Base-by-base conservation (phyloP, 2,797 vertebrate genomes). In the Intellagama lesueurii region DNA sequence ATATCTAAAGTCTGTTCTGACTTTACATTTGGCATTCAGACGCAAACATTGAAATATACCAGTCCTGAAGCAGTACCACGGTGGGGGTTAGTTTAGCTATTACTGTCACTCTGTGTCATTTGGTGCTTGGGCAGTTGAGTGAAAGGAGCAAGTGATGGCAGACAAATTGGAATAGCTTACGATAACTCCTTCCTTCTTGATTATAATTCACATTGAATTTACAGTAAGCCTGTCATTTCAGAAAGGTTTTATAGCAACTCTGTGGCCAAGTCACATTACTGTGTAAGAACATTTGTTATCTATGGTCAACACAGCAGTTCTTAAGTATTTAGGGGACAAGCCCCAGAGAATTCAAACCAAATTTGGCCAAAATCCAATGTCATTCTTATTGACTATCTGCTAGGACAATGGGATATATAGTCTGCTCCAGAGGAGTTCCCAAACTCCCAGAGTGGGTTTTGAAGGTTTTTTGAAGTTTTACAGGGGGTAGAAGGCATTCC, bases 21-120 rank as follows among this genome's bases (percentile, higher is more conserved):
- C 11, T 75, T 87, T 81, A 22, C 44, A 72, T 73, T 22, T 64
- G 47, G 52, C 80, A 87, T 87, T 87, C 49, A 60, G 68, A 81
- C 40, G 56, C 72, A 70, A 87, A 87, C 72, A 87, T 60, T 60
- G 30, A 72, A 72, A 9, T n/a, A 19, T 17, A 35, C 12, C 40
- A 22, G 32, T 72, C 72, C 49, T 72, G 81, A 72, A 73, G 52
- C 49, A n/a, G 30, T 22, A 35, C 47, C 35, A 60, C 16, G 30
- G 86, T 19, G 49, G 47, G 6, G 66, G n/a, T n/a, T 70, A 47
- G 28, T 87, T 81, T 56, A 30, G n/a, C 72, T 70, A 26, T 56
- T 87, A 22, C 24, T 32, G 49, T 56, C 32, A 28, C 78, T 40
- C 77, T 87, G 49, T 35, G n/a, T 75, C n/a, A 5, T 64, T 47